Evolutionary conservation across 1,140 invertebrate species (phyloP), one percentile per base, ranked within the genome.

Genomic region (Wiebesia pumilae): DNA sequence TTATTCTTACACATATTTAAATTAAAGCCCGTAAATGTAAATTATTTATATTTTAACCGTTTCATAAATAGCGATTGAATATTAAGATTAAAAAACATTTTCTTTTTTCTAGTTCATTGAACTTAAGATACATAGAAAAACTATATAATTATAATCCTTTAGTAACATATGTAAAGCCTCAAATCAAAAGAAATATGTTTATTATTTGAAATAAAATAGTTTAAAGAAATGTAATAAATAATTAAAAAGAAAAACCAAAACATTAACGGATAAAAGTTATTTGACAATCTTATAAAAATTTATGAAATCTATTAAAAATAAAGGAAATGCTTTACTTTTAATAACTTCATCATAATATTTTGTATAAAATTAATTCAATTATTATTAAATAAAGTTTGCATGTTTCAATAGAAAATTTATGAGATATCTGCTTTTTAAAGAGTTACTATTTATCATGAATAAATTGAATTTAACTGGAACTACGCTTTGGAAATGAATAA

Each of bases 1-100:
- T n/a, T 35, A 19, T 19, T 80, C 58, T 80, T 54, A 85, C 80
- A 83, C 75, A 78, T 77, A 82, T 87, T 87, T 81, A 79, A 87
- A 84, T 80, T 30, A 69, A n/a, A 71, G 30, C 35, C 69, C n/a
- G 24, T 67, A 47, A 78, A 78, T 65, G 51, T 62, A 83, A 75
- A 62, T 75, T 69, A 82, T 43, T 82, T 35, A 78, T 82, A 30
- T 82, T 47, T 69, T 47, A 75, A 75, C 38, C 43, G 71, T 75
- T 75, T n/a, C 69, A 40, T 73, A 24, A 75, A 9, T 21, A 27
- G 35, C 14, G 21, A 80, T 38, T 80, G 21, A 27, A 62, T 62
- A 62, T 35, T 62, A n/a, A 62, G 58, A 27, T 27, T 27, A 14
- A 1, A 27, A 75, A 69, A 69, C 3, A 33, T 69, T 62, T 62